These are phyloP conservation scores for Acanthiza pusilla DNA, from an alignment of 2,797 vertebrate genomes.

Conservation along the genomic window DNA sequence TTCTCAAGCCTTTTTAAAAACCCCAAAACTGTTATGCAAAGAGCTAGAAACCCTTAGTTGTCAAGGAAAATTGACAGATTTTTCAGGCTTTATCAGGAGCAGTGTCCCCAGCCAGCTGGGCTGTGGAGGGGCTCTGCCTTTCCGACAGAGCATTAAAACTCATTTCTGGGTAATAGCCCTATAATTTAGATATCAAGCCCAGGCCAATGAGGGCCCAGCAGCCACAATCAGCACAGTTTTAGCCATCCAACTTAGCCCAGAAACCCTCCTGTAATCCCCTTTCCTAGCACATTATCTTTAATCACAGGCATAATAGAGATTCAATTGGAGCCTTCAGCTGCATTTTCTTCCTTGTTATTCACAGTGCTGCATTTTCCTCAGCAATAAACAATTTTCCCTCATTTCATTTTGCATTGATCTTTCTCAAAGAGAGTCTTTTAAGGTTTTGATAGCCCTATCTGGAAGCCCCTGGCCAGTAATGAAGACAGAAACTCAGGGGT, in stretches of 20 bases:
- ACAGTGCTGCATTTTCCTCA: not conserved
- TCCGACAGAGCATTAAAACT: not conserved
- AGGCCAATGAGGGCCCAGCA: slow-evolving; percentile 6
- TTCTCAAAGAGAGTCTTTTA: not conserved
- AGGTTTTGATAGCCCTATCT: not conserved
- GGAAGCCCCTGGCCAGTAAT: not conserved
- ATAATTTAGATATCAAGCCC: slow-evolving; percentile 24
- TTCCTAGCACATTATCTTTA: slow-evolving; percentile 60
- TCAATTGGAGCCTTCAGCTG: slow-evolving; percentile 22
- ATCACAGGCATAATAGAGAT: slow-evolving; percentile 51
- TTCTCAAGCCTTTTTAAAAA: not conserved
- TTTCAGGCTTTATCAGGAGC: not conserved
- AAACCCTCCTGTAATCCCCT: not conserved
- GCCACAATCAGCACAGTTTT: not conserved
- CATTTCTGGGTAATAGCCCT: not conserved
- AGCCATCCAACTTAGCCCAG: not conserved
- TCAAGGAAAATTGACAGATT: not conserved
- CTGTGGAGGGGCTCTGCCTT: not conserved
- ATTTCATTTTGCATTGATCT: slow-evolving; percentile 7
- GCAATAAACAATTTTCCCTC: slow-evolving; percentile 32
- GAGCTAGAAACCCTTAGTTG: not conserved
- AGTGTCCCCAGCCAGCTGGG: not conserved
- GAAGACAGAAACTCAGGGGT: not conserved
- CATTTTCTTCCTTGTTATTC: slow-evolving; percentile 43
- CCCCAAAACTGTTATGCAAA: accelerated